Evolutionary conservation across 35 echinoderm and acorn worm species (phyloP), one percentile per base, ranked within the genome.

Genomic region (Eucidaris tribuloides): DNA sequence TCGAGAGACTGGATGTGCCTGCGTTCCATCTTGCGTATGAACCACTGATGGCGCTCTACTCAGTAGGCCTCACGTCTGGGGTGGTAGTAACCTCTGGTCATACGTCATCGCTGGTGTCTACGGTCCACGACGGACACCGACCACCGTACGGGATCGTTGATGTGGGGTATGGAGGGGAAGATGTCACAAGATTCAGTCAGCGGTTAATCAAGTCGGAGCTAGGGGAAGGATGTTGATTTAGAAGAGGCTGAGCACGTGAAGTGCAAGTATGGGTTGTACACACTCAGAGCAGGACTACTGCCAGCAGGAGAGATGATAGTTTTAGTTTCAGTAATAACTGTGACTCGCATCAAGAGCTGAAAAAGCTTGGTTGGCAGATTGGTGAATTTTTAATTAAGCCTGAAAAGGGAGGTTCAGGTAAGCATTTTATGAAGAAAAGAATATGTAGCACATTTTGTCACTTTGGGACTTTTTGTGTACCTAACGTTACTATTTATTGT

Each of bases 1-100:
- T 84, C 50, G 82, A 84, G 44, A 14, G 82, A 2, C 36, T 84
- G 3, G 62, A 68, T 42, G 82, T 68, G 20, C 82, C 82, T 17
- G 62, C 30, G 18, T 70, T 84, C 42, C 30, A 84, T 50, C 62
- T 84, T 27, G 33, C 62, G 19, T 71, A 45, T 68, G 49, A 84
- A 36, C 49, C 49, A 5, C 7, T 72, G 6, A 34, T 84, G 82
- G 58, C 82, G 27, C 63, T 84, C 3, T 72, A 84, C 48, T 84
- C 82, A 13, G 62, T 84, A 28, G 82, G 82, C 24, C 24, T 46
- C 24, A 36, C 82, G 6, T 45, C 58, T 54, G 82, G 82, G 5
- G 35, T 84, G 2, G 82, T 84, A 25, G 17, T 84, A 20, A 31
- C 50, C 33, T 84, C 82, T 54, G 33, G 82, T 35, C 30, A 84